These are phyloP conservation scores for Orthonyx spaldingii DNA, from an alignment of 2,113 vertebrate genomes.

Conservation along the genomic window DNA sequence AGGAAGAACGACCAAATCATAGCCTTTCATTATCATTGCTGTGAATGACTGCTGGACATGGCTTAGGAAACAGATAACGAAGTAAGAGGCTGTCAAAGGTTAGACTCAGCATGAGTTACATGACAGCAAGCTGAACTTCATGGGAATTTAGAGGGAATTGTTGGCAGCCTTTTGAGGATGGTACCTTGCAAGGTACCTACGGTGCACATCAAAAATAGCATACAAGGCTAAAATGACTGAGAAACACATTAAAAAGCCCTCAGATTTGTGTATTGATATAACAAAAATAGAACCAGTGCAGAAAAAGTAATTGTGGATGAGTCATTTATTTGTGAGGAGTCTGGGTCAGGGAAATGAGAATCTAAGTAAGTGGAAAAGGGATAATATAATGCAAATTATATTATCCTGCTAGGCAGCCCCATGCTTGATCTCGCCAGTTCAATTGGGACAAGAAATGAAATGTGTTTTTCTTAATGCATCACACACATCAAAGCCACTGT, in stretches of 20 bases:
- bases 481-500: neutral
- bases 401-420: neutral
- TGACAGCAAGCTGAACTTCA: neutral
- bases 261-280: neutral
- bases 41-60: neutral
- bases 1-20: neutral
- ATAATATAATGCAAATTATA: neutral
- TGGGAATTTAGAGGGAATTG: neutral
- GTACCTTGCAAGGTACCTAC: neutral
- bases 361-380: neutral
- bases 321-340: neutral
- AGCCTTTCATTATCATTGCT: neutral
- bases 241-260: neutral
- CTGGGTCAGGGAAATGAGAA: neutral
- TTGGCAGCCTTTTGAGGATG: neutral
- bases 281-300: neutral
- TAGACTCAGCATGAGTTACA: neutral
- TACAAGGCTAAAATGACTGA: neutral
- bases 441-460: neutral
- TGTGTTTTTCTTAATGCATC: neutral
- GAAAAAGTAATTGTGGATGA: neutral
- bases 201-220: neutral
- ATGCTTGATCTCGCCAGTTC: neutral
- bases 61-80: neutral
- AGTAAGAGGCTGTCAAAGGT: neutral